Evolutionary conservation across 1,140 invertebrate species (phyloP), one percentile per base, ranked within the genome.

Genomic region (Meloidogyne chitwoodi): DNA sequence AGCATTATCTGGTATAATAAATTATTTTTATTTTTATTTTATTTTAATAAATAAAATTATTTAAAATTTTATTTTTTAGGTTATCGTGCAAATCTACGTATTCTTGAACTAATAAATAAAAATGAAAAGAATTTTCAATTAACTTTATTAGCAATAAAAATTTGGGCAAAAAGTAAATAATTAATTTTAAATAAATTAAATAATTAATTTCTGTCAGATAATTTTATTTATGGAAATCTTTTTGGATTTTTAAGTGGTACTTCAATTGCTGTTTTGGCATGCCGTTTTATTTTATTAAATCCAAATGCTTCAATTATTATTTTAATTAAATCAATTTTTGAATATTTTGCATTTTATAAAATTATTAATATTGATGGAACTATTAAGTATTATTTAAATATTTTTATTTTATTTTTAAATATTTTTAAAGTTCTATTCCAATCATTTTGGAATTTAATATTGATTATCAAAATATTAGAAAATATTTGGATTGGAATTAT

Each of bases 211-310:
- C 16, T n/a, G 6, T n/a, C 48, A 56, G 48, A 56, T 56, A 56
- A 56, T 56, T 56, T 56, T 22, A 70, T 70, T 70, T 70, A 70
- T 44, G 68, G 68, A 19, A 70, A 38, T 44, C 26, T 16, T 70
- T 48, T n/a, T 22, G 68, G 68, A 44, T 70, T 70, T 70, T 44
- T 70, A 0, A 34, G 61, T 10, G 68, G 68, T 6, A 70, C 34
- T 27, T 56, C 61, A 56, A 27, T 70, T 44, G n/a, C 31, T 16
- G 8, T 70, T 14, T 70, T 70, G 38, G 68, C 68, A 31, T 27
- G 41, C 29, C 27, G 11, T 56, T 26, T 70, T 27, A 38, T 70
- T 70, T 10, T 70, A 34, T 44, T 26, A 19, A 56, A 44, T 31
- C 34, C 31, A 41, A 70, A 44, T 61, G n/a, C 41, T 8, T n/a